phyloP scores from a whole-genome alignment of 2,888 invertebrate species.

The Nemapogon koenigi region DNA sequence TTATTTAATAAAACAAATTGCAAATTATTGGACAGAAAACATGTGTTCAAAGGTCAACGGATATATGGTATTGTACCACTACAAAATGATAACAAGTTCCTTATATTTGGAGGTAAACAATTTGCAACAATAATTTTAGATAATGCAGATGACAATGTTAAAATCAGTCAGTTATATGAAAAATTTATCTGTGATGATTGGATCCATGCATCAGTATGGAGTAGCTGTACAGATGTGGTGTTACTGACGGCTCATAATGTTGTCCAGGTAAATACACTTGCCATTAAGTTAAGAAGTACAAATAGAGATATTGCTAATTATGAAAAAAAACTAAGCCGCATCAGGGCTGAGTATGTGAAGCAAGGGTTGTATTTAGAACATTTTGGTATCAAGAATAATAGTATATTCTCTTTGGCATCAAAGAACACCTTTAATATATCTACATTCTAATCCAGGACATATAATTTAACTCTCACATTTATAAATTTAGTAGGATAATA shows the following conservation, averaged over 20 bases:
- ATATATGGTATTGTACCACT: conserved; percentile 61
- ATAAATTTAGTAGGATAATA: too few relatives aligned
- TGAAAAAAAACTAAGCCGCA: too few relatives aligned
- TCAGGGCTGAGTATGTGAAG: too few relatives aligned
- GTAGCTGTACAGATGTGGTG: conserved; percentile 46
- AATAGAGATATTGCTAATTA: too few relatives aligned
- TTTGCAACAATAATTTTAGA: conserved; percentile 31
- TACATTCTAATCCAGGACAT: too few relatives aligned
- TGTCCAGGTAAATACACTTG: conserved; percentile 50
- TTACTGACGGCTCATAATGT: conserved; percentile 72
- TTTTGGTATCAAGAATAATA: too few relatives aligned
- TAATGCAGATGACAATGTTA: conserved; percentile 15
- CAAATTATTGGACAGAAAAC: conserved; percentile 23
- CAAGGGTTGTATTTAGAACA: too few relatives aligned
- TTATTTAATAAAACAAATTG: conserved; percentile 28
- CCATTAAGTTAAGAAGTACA: too few relatives aligned
- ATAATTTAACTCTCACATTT: too few relatives aligned
- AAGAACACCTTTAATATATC: too few relatives aligned
- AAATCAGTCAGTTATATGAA: conserved; percentile 21
- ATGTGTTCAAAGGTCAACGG: conserved; percentile 52
- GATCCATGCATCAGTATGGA: conserved; percentile 67
- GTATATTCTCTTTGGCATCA: too few relatives aligned
- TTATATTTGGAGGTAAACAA: conserved; percentile 66
- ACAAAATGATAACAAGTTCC: conserved; percentile 27
- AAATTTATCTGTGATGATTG: conserved; percentile 63